Conservation (phyloP, 2,888 invertebrate species). For the Tipula unca region DNA sequence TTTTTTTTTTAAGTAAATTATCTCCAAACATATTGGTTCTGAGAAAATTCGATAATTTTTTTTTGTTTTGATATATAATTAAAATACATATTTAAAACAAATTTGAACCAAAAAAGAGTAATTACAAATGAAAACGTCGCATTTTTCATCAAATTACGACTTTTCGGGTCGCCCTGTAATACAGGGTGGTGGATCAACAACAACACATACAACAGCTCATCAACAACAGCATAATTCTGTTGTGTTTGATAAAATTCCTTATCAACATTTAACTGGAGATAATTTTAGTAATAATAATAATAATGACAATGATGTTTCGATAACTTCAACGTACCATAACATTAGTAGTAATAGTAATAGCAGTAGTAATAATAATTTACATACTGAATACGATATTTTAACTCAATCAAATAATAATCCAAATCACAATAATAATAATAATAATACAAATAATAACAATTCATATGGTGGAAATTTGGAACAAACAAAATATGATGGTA, state of each 20-base stretch:
- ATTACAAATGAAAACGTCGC: slow-evolving; percentile 34
- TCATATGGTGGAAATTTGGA: slow-evolving; percentile 23
- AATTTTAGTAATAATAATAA: slow-evolving; percentile 18
- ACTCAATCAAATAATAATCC: slow-evolving; percentile 22
- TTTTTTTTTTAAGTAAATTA: background rate
- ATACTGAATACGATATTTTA: slow-evolving; percentile 20
- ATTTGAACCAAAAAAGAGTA: slow-evolving; percentile 19
- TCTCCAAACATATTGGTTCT: background rate
- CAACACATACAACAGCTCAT: slow-evolving; percentile 21
- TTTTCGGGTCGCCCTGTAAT: slow-evolving; percentile 32
- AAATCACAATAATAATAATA: background rate
- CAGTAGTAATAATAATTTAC: slow-evolving; percentile 24
- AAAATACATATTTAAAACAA: slow-evolving; percentile 2
- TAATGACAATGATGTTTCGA: slow-evolving; percentile 27
- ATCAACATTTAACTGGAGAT: slow-evolving; percentile 24
- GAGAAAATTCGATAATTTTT: background rate
- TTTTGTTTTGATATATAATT: background rate
- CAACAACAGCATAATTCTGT: slow-evolving; percentile 19
- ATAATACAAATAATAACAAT: slow-evolving; percentile 9
- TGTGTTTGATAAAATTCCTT: slow-evolving; percentile 23
- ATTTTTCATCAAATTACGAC: slow-evolving; percentile 33
- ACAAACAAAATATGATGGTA: slow-evolving; percentile 22
- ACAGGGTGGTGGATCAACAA: slow-evolving; percentile 29
- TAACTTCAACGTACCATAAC: slow-evolving; percentile 26
- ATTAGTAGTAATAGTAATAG: slow-evolving; percentile 23